A percentile compares a stretch with the other conserved stretches of the same genome.
These are phyloP conservation scores for Zhuqinia jingwanae DNA, from an alignment of 2,888 invertebrate genomes.

Conservation along the genomic window DNA sequence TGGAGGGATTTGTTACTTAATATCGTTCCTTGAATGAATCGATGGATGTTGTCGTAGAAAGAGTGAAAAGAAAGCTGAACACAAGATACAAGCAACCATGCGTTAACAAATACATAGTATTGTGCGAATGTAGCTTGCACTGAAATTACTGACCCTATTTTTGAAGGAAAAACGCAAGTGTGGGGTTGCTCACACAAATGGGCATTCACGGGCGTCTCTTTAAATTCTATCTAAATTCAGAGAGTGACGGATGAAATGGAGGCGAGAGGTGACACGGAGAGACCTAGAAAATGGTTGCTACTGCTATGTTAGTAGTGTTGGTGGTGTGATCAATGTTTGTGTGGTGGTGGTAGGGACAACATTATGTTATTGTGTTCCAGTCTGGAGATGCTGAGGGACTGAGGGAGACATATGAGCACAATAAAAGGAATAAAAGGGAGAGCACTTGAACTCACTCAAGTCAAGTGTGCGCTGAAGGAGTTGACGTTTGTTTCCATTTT, in stretches of 20 bases:
- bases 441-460: conserved; percentile 46
- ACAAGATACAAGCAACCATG: conserved; percentile 8
- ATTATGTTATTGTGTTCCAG: no score
- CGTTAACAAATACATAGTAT: not conserved
- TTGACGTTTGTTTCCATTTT: conserved; percentile 16
- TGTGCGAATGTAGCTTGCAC: conserved; percentile 1
- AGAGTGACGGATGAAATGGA: conserved; percentile 33
- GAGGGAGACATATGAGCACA: not conserved
- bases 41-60: not conserved
- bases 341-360: no score
- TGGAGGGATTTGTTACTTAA: conserved; percentile 19
- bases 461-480: conserved; percentile 40
- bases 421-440: conserved; percentile 44
- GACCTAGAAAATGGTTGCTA: not conserved
- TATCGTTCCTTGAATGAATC: conserved; percentile 17
- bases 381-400: not conserved
- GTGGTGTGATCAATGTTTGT: no score
- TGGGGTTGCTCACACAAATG: not conserved
- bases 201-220: conserved; percentile 27
- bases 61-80: not conserved
- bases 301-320: no score
- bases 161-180: not conserved
- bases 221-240: conserved; percentile 43
- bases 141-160: conserved; percentile 41
- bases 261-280: conserved; percentile 24